A percentile compares a stretch with the other conserved stretches of the same genome.
These are phyloP conservation scores for Notolepis coatsorum DNA, from an alignment of 2,797 vertebrate genomes.

Conservation along the genomic window DNA sequence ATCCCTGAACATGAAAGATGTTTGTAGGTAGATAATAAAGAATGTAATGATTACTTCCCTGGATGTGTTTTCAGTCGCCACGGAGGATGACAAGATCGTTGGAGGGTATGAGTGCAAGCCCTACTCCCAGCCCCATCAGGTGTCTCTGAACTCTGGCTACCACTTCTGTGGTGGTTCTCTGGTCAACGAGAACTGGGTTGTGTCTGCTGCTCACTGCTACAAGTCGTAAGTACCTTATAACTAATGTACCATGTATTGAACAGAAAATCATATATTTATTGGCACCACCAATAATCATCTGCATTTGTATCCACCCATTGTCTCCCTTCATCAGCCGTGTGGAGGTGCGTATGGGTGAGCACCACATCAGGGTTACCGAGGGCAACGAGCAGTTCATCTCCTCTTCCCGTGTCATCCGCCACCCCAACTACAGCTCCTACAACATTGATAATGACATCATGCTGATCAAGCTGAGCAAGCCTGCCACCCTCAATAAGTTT, in stretches of 20 bases:
- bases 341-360: too few relatives aligned
- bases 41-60: too few relatives aligned
- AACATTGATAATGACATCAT: conserved; percentile 82
- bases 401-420: conserved; percentile 68
- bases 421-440: conserved; percentile 53
- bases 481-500: conserved; percentile 64
- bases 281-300: too few relatives aligned
- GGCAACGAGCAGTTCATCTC: too few relatives aligned
- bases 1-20: too few relatives aligned
- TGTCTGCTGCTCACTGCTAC: conserved; percentile 60
- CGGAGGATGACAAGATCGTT: conserved; percentile 52
- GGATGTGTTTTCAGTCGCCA: too few relatives aligned
- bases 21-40: too few relatives aligned
- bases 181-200: conserved; percentile 49
- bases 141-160: conserved; percentile 38
- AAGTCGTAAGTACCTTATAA: conserved; percentile 49
- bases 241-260: too few relatives aligned
- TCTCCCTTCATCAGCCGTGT: conserved; percentile 21
- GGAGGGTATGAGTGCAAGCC: conserved; percentile 57
- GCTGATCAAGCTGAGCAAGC: conserved; percentile 80
- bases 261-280: too few relatives aligned
- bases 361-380: too few relatives aligned
- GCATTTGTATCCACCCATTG: too few relatives aligned
- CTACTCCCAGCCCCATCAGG: too few relatives aligned
- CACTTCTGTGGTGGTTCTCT: conserved; percentile 53